These are phyloP conservation scores for Drepana arcuata DNA, from an alignment of 1,140 invertebrate species.

Conservation along the genomic window DNA sequence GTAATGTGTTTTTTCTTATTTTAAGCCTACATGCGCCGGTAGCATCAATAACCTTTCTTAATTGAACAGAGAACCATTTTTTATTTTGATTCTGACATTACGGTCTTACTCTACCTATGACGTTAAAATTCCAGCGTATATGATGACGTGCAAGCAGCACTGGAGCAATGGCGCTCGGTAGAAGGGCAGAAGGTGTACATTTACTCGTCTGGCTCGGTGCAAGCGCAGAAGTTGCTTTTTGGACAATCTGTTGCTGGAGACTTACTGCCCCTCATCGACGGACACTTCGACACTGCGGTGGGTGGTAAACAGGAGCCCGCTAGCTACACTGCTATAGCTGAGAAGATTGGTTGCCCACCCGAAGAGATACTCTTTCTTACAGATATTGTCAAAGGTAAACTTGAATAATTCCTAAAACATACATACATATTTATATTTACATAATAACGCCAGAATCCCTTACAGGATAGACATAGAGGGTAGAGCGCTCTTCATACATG, in stretches of 20 bases:
- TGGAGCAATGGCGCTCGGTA: conserved; percentile 78
- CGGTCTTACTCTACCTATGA: no score
- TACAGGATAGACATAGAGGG: background rate
- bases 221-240: conserved; percentile 93
- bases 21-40: no score
- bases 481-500: no score
- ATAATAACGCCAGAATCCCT: background rate
- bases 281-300: conserved; percentile 89
- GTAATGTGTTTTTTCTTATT: no score
- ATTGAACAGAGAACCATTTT: no score
- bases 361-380: conserved; percentile 88
- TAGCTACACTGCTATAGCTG: conserved; percentile 84
- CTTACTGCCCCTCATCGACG: conserved; percentile 81
- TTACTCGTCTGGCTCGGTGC: conserved; percentile 93
- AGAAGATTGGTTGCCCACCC: conserved; percentile 75
- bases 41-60: no score
- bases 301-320: conserved; percentile 82
- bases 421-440: background rate
- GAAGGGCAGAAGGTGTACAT: conserved; percentile 83
- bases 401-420: background rate
- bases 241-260: conserved; percentile 83
- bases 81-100: no score
- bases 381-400: conserved; percentile 83
- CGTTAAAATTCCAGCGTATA: conserved; percentile 79
- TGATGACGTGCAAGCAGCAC: conserved; percentile 83